Evolutionary conservation across 2,888 invertebrate genomes (phyloP).

Genomic region (Parnassius glacialis): DNA sequence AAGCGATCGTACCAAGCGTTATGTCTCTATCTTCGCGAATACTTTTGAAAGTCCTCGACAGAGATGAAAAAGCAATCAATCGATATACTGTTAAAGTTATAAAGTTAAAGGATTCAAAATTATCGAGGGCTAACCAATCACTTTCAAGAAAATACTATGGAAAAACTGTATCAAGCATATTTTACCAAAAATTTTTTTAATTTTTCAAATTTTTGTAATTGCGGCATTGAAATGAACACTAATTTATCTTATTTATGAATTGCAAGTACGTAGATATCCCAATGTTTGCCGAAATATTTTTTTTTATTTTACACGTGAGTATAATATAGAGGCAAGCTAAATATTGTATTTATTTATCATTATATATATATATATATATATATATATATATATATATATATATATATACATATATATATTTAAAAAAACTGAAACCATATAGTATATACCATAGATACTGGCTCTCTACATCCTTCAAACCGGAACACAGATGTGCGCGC

Average conservation of each 20-base stretch:
- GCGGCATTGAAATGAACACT: conserved; percentile 16
- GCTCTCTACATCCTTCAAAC: no score
- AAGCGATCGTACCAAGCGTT: neutral
- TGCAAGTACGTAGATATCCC: conserved; percentile 12
- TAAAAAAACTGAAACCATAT: no score
- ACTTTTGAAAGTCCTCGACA: neutral
- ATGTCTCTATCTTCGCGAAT: neutral
- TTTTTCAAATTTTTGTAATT: no score
- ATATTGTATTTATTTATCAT: no score
- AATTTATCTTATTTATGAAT: conserved; percentile 18
- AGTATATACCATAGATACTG: no score
- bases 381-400: no score
- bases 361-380: no score
- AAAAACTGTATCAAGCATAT: conserved; percentile 5
- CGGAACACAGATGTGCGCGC: no score
- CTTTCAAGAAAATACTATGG: conserved; percentile 10
- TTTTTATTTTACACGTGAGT: neutral
- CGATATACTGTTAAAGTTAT: conserved; percentile 6
- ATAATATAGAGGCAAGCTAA: neutral
- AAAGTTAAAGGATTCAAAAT: conserved; percentile 12
- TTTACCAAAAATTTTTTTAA: no score
- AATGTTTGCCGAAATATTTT: conserved; percentile 11
- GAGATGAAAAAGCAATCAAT: conserved; percentile 1
- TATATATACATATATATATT: no score
- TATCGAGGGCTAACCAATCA: conserved; percentile 4